Evolutionary conservation across 2,113 vertebrate species (phyloP), one percentile per base, ranked within the genome.

Genomic region (Xenopus borealis): DNA sequence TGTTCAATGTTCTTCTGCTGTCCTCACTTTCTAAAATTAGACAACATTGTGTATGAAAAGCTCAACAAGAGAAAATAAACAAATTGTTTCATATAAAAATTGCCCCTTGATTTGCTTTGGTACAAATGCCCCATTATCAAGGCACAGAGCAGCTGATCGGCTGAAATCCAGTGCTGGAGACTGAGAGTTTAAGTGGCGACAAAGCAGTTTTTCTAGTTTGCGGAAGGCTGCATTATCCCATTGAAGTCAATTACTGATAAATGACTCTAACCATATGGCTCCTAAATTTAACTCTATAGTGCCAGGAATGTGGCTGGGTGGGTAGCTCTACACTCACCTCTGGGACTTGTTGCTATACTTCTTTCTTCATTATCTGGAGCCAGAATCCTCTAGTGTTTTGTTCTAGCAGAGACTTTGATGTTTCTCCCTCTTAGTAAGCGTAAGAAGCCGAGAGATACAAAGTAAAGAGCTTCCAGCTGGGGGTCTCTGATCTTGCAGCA

Each of bases 401-500:
- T 61, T 61, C 58, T 61, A 61, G 58, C 19, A 23, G 58, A 61
- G 12, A 27, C 19, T 23, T 23, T 61, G 58, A 61, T 23, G 58
- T 61, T 61, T 61, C 20, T 12, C 55, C 19, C 13, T 13, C 20
- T 12, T 2, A 13, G 7, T 12, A 12, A 23, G 10, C 19, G 19
- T 23, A 61, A 23, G 58, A 61, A 61, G 58, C 58, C 19, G 5
- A 61, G 58, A 61, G 58, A 61, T 61, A 10, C 58, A 61, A 61
- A 20, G 58, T 61, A 61, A 20, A 61, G 19, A 61, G 18, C 58
- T 61, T 27, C 58, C 18, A 27, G 18, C 18, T 23, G 58, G 58
- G 55, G 18, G 18, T 23, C 58, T 23, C 58, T 61, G 58, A 23
- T 20, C 58, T 61, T 9, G 7, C 58, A 23, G 58, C 58, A 12